phyloP scores from a whole-genome alignment of 2,888 invertebrate species.

The Chrysopilus asiliformis region DNA sequence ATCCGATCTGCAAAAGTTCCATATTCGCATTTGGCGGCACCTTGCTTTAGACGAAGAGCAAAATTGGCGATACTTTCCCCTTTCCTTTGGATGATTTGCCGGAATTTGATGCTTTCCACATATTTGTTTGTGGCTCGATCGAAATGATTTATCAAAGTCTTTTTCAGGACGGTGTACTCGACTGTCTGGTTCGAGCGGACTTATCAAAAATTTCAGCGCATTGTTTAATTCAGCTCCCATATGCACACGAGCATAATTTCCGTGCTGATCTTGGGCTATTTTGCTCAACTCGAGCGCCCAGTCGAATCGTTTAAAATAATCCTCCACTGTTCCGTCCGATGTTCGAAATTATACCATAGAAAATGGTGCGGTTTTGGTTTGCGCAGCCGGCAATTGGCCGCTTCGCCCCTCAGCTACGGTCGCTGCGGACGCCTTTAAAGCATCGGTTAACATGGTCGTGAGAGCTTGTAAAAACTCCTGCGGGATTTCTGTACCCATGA shows the following conservation, averaged over 20 bases:
- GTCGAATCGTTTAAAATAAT: no score
- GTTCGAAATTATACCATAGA: no score
- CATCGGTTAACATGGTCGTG: no score
- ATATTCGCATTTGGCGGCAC: constrained; percentile 5
- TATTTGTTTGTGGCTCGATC: not conserved
- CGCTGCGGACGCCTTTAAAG: no score
- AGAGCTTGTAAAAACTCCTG: no score
- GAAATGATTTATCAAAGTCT: constrained; percentile 1
- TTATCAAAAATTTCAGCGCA: constrained; percentile 8
- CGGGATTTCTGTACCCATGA: no score
- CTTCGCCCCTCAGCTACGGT: no score
- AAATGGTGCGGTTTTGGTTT: no score
- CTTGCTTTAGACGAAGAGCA: constrained; percentile 2
- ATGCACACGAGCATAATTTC: constrained; percentile 10
- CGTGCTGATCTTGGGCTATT: not conserved
- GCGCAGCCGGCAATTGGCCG: no score
- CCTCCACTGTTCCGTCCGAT: no score
- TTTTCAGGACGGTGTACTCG: not conserved
- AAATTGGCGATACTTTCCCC: constrained; percentile 4
- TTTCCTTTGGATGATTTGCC: not conserved
- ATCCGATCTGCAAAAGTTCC: constrained; percentile 7
- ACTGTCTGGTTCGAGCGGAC: constrained; percentile 4
- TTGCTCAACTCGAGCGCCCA: constrained; percentile 11
- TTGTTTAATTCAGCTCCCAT: constrained; percentile 13
- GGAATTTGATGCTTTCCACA: constrained; percentile 3